phyloP scores from a whole-genome alignment of 2,797 vertebrate species.

The Crypturellus tataupa region DNA sequence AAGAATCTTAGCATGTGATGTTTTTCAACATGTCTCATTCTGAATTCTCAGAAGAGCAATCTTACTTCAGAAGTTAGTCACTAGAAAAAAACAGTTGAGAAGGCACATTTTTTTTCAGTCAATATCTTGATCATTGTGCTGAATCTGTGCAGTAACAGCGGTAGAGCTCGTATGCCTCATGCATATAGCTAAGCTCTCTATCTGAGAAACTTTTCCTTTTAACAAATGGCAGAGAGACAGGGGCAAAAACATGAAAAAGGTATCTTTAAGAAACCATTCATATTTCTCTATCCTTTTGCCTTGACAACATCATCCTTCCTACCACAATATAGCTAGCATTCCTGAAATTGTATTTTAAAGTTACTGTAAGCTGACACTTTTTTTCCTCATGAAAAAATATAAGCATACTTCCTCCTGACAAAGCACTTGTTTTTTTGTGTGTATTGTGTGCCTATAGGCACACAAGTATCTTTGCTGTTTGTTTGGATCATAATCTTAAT shows the following conservation, averaged over 20 bases:
- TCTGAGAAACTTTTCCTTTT: background rate
- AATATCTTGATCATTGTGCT: slow-evolving; percentile 22
- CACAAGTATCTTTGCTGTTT: too few relatives aligned
- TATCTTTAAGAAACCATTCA: background rate
- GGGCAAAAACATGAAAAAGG: background rate
- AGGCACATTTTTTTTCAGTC: background rate
- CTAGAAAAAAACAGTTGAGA: background rate
- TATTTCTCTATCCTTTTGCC: background rate
- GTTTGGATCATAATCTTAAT: too few relatives aligned
- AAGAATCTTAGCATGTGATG: background rate
- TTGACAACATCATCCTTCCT: background rate
- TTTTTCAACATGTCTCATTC: background rate
- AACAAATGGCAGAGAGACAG: background rate
- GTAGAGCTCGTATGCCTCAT: background rate
- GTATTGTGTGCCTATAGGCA: background rate
- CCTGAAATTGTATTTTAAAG: background rate
- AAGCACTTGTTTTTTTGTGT: background rate
- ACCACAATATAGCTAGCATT: background rate
- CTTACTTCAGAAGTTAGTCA: background rate
- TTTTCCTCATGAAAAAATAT: background rate
- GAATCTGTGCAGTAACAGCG: background rate
- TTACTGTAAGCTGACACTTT: background rate
- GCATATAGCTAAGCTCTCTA: background rate
- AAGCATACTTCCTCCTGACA: background rate
- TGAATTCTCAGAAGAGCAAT: background rate